Evolutionary conservation across 1,140 invertebrate species (phyloP).

Genomic region (Hycleus cichorii): DNA sequence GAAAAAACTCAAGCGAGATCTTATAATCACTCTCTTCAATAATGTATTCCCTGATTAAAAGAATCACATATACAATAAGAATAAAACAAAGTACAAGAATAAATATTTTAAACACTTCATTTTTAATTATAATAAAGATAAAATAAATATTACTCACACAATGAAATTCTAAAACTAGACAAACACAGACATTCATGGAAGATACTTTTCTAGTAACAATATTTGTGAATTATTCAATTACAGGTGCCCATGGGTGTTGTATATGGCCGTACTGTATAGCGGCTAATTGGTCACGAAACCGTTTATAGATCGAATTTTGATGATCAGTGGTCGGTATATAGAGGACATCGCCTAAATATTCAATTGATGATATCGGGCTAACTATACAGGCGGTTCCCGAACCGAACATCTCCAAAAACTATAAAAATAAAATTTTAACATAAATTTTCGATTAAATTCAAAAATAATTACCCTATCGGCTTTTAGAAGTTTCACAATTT

Average conservation of each 20-base stretch:
- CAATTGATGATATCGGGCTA: constrained; percentile 78
- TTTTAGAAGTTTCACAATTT: constrained; percentile 64
- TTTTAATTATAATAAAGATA: no score
- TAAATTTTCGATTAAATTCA: not conserved
- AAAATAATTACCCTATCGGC: constrained; percentile 71
- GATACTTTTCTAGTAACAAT: no score
- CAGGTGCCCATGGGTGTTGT: constrained; percentile 67
- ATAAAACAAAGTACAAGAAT: no score
- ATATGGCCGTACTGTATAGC: constrained; percentile 84
- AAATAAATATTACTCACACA: no score
- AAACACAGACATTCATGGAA: no score
- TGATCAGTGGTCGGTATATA: constrained; percentile 71
- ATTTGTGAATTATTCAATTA: constrained; percentile 41
- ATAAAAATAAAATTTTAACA: constrained; percentile 26
- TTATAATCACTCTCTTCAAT: no score
- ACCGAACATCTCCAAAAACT: constrained; percentile 92
- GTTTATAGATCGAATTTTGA: constrained; percentile 55
- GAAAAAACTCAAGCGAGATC: no score
- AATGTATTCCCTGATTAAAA: no score
- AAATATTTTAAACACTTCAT: no score
- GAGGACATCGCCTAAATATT: constrained; percentile 59
- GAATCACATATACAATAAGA: no score
- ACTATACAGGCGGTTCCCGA: constrained; percentile 90
- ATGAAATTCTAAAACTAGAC: no score
- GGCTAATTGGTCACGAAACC: constrained; percentile 62